Evolutionary conservation across 2,888 invertebrate genomes (phyloP).

Genomic region (Cephus pygmeus): DNA sequence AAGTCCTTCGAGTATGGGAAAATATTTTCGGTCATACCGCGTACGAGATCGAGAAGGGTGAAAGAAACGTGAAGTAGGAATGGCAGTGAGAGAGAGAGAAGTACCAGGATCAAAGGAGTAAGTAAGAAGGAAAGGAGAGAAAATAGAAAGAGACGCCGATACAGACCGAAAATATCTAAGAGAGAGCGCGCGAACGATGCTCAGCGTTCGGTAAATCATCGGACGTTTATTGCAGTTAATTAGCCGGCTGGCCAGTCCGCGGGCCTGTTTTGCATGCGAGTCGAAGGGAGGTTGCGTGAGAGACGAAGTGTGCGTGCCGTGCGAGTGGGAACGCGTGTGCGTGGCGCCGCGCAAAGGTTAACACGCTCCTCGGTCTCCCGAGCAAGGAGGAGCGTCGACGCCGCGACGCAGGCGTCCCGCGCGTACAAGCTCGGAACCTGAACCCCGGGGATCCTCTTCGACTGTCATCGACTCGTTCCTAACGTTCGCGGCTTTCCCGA

Average conservation of each 20-base stretch:
- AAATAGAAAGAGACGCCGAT: not conserved
- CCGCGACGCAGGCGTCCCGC: not conserved
- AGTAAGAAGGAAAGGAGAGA: not conserved
- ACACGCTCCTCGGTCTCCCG: conserved; percentile 30
- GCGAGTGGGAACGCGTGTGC: conserved; percentile 1
- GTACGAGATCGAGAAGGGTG: not conserved
- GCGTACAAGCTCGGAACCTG: not conserved
- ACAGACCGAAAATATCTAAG: not conserved
- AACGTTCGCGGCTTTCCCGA: not conserved
- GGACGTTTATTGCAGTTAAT: conserved; percentile 60
- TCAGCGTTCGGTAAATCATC: conserved; percentile 54
- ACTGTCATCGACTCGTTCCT: conserved; percentile 2
- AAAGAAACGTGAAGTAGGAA: conserved; percentile 12
- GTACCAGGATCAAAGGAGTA: conserved; percentile 1
- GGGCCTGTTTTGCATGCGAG: conserved; percentile 49
- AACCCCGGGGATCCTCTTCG: not conserved
- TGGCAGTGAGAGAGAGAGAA: not conserved
- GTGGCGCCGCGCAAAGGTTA: conserved; percentile 46
- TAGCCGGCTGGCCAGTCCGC: conserved; percentile 47
- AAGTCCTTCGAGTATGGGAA: not conserved
- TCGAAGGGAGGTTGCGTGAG: conserved; percentile 11
- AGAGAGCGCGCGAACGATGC: conserved; percentile 19
- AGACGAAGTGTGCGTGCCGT: conserved; percentile 8
- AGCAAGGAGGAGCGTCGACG: not conserved
- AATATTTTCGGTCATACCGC: not conserved